Evolutionary conservation across 2,888 invertebrate species (phyloP).

Genomic region (Scrobipalpa atriplicella): DNA sequence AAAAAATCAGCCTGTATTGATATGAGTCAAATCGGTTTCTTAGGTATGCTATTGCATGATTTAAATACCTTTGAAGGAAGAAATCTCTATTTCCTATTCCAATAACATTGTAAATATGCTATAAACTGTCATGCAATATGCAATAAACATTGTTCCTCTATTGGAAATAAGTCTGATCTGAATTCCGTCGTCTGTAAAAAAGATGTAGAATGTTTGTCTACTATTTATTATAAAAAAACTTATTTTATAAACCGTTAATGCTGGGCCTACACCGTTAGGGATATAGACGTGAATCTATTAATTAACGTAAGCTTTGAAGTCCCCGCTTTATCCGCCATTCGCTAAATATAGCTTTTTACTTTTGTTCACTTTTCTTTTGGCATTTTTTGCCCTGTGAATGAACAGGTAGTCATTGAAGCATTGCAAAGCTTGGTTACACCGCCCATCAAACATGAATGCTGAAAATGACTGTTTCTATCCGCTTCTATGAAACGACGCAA

Average conservation of each 20-base stretch:
- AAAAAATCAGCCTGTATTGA: too few relatives aligned
- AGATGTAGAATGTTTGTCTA: too few relatives aligned
- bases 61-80: not conserved
- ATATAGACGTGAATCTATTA: not conserved
- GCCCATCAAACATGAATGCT: constrained; percentile 14
- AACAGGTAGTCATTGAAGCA: constrained; percentile 16
- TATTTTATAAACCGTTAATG: too few relatives aligned
- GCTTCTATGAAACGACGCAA: constrained; percentile 12
- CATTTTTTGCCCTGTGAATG: constrained; percentile 6
- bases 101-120: constrained; percentile 8
- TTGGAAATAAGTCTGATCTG: constrained; percentile 5
- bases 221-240: too few relatives aligned
- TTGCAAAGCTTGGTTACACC: not conserved
- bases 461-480: constrained; percentile 11
- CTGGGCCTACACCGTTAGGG: not conserved
- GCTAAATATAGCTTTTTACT: not conserved
- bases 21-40: too few relatives aligned
- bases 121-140: constrained; percentile 11
- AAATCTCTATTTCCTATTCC: not conserved
- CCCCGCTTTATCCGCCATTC: not conserved
- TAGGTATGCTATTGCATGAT: too few relatives aligned
- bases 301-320: not conserved
- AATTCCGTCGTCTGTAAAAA: not conserved
- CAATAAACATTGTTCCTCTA: constrained; percentile 6
- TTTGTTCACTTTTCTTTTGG: not conserved